Base-by-base conservation (phyloP, 1,140 invertebrate species). In the Drosophila leontia region DNA sequence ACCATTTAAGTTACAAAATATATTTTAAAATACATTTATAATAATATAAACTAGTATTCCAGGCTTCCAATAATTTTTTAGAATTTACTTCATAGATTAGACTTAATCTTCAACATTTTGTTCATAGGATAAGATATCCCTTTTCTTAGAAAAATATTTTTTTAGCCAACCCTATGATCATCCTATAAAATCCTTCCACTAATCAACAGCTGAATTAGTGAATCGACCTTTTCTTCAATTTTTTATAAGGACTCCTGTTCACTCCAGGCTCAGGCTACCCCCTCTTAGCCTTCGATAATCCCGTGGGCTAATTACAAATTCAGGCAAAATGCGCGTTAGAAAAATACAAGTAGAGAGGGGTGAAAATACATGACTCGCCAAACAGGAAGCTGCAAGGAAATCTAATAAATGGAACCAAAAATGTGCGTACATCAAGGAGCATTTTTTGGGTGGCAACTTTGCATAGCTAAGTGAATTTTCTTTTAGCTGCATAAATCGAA, bases 341-440 rank as follows among this genome's bases (percentile, higher is more conserved):
- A 88, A 90, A 81, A 81, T 74, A 84, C 64, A 44, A 15, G n/a
- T 19, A 12, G 45, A 69, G 80, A 69, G 80, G 62, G 78, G 47
- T 76, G 19, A 56, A 56, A 56, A 23, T 26, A 23, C 8, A 51
- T 55, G 48, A 53, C 51, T 34, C 47, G 11, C 42, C 12, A 9
- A 19, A 42, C 59, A 86, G 80, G 70, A 88, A 88, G 84, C 80
- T 92, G 83, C 77, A 82, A 58, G 71, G 37, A 82, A 92, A 92
- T 91, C 91, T 87, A 92, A 92, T 92, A 92, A 92, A 92, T 91
- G 83, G 91, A 90, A 91, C 90, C 83, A 82, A 88, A 87, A 92
- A 92, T 90, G 85, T 90, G 85, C 85, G 85, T 90, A 83, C 84
- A 87, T 87, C 83, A 83, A 83, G 72, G 41, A 47, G 26, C 60